These are phyloP conservation scores for Apistogramma diplotaenia DNA, from an alignment of 2,113 vertebrate species.

Conservation along the genomic window DNA sequence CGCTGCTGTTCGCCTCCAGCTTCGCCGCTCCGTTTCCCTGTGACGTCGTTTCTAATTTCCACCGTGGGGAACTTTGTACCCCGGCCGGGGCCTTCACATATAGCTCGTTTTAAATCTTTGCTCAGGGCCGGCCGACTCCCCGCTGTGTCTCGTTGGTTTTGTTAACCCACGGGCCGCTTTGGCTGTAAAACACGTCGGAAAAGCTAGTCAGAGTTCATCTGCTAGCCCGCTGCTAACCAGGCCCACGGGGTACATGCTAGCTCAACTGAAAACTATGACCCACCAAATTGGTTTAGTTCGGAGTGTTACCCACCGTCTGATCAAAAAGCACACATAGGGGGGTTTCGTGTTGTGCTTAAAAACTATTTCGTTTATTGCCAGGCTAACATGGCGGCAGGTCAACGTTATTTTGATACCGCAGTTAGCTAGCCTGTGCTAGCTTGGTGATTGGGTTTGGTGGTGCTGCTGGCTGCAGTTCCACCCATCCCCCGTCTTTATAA, in stretches of 20 bases:
- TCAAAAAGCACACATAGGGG: accelerated
- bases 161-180: neutral
- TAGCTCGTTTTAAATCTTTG: neutral
- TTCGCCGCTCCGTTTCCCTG: slow-evolving; percentile 60
- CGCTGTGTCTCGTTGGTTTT: neutral
- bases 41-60: slow-evolving; percentile 85
- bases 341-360: accelerated
- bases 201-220: slow-evolving; percentile 26
- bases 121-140: neutral
- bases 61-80: slow-evolving; percentile 57
- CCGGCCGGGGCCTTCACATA: neutral
- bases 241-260: slow-evolving; percentile 55
- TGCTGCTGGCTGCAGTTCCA: slow-evolving; percentile 58
- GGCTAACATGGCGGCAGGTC: neutral
- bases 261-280: slow-evolving; percentile 12
- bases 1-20: slow-evolving; percentile 45
- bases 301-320: neutral
- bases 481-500: slow-evolving; percentile 71
- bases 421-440: slow-evolving; percentile 43
- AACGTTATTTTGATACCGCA: slow-evolving; percentile 33
- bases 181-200: slow-evolving; percentile 49
- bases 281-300: neutral
- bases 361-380: neutral
- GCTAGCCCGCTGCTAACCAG: slow-evolving; percentile 51
- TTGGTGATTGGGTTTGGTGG: slow-evolving; percentile 26